Conservation (phyloP, 2,797 vertebrate genomes). For the Cottoperca gobio region DNA sequence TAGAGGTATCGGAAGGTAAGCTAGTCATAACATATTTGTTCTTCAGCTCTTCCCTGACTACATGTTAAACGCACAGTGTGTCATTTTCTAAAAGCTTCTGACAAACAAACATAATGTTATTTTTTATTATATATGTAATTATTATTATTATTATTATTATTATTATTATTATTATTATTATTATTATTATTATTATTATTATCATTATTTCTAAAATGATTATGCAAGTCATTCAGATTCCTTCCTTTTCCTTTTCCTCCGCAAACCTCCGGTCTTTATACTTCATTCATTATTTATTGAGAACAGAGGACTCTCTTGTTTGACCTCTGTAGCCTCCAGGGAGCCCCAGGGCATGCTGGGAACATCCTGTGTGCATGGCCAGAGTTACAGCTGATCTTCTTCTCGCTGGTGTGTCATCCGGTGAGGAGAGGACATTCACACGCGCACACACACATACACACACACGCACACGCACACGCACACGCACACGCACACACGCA, state of each 20-base stretch:
- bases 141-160: too few relatives aligned
- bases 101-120: background rate
- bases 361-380: constrained; percentile 65
- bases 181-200: background rate
- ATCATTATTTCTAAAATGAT: background rate
- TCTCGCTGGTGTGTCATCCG: constrained; percentile 46
- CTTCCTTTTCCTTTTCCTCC: background rate
- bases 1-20: too few relatives aligned
- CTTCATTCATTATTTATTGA: constrained; percentile 65
- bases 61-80: too few relatives aligned
- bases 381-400: constrained; percentile 57
- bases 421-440: constrained; percentile 9
- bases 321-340: constrained; percentile 60
- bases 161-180: background rate
- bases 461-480: background rate
- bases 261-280: constrained; percentile 45
- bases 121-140: too few relatives aligned
- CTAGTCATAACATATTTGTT: too few relatives aligned
- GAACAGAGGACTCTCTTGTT: constrained; percentile 47
- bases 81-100: background rate
- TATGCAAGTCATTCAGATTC: background rate
- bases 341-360: constrained; percentile 63
- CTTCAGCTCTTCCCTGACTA: too few relatives aligned
- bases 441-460: background rate
- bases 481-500: background rate